Base-by-base conservation (phyloP, 2,113 vertebrate genomes). In the Polypterus senegalus region DNA sequence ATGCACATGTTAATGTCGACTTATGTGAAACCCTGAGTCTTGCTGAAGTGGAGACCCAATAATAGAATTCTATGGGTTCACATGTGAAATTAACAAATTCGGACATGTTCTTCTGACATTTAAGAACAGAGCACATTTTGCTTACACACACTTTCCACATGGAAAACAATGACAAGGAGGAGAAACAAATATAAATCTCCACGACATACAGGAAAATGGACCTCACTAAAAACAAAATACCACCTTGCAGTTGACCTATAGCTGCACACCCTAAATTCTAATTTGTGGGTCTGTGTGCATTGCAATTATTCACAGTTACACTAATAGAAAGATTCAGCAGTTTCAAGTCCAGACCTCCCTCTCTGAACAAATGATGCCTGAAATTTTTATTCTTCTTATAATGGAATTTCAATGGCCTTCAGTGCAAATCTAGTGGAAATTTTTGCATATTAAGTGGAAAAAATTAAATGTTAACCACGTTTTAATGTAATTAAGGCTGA, bases 371-470 rank as follows among this genome's bases (percentile, higher is more conserved):
- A 98, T 97, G 96, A 94, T 90, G 96, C 93, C 94, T 98, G 93
- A 97, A 94, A 96, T 97, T 97, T 97, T 97, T 96, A 97, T 97
- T 97, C 93, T 97, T 94, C 92, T 96, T 93, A 87, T 97, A 97
- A 98, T 98, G 93, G 93, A 93, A 97, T 95, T 97, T 93, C 96
- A 97, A 97, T 96, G 92, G 93, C 93, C 92, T 95, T 84, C 86
- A 88, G 87, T 93, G 93, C 93, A 98, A 98, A 97, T 97, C 92
- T 97, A 97, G 89, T 97, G 94, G 94, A 98, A 97, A 98, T 94
- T 94, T 93, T 92, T 89, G 93, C 96, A 97, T 97, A 98, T 94
- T 92, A 98, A 97, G 92, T 96, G 84, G 89, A 92, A 92, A 97
- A 97, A 97, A 96, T 97, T 96, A 96, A 96, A 97, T 94, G 94